phyloP scores from a whole-genome alignment of 2,797 vertebrate genomes.

The Gambelia wislizenii region DNA sequence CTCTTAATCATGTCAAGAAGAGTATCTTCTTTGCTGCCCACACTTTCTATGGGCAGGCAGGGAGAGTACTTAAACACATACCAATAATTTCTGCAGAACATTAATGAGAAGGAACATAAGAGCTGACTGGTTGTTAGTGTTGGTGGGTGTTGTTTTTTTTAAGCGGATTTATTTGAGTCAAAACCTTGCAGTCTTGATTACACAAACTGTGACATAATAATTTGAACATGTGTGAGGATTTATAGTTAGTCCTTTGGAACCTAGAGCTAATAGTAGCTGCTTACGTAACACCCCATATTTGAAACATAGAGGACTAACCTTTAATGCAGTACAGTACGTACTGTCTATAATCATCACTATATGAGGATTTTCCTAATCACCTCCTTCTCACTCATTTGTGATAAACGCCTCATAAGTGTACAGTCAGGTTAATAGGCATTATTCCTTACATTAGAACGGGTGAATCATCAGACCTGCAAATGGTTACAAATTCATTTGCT shows the following conservation, averaged over 20 bases:
- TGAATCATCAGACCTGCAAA: background rate
- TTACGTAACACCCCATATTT: conserved; percentile 51
- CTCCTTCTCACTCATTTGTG: conserved; percentile 13
- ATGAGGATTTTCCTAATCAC: background rate
- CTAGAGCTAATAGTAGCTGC: conserved; percentile 59
- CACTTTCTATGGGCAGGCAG: background rate
- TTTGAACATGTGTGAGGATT: conserved; percentile 48
- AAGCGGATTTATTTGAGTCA: conserved; percentile 41
- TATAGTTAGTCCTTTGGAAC: conserved; percentile 50
- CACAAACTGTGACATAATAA: conserved; percentile 39
- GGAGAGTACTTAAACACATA: background rate
- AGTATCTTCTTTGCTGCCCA: background rate
- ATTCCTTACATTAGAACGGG: conserved; percentile 7
- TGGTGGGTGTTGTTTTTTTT: fast-evolving
- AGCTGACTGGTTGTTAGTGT: background rate
- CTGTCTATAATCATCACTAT: background rate
- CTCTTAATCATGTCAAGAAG: background rate
- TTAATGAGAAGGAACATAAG: conserved; percentile 39
- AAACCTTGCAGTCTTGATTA: conserved; percentile 59
- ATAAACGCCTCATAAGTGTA: conserved; percentile 6
- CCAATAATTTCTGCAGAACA: conserved; percentile 17
- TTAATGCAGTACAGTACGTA: conserved; percentile 21
- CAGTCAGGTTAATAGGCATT: conserved; percentile 34
- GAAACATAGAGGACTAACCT: conserved; percentile 43
- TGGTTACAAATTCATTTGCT: background rate